A percentile compares a stretch with the other conserved stretches of the same genome.
These are phyloP conservation scores for Crax fasciolata DNA, from an alignment of 2,797 vertebrate species.

Conservation along the genomic window DNA sequence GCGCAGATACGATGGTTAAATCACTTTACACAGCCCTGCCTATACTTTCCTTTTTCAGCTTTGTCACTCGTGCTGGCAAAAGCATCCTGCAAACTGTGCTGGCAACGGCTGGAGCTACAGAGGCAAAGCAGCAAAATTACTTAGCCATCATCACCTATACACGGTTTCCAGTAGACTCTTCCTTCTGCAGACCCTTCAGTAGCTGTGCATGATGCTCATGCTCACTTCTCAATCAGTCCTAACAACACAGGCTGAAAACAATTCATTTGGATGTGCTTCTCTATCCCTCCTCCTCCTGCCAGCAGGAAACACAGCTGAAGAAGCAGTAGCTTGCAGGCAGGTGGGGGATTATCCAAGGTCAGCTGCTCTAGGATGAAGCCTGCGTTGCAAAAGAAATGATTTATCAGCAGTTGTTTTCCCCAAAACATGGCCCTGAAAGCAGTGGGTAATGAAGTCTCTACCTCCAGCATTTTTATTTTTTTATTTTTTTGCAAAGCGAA, in stretches of 20 bases:
- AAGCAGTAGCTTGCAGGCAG: not conserved
- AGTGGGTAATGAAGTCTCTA: not conserved
- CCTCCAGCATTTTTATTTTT: not conserved
- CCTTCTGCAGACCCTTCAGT: not conserved
- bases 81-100: accelerated
- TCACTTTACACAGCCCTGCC: not conserved
- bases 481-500: not conserved
- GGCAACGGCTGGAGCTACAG: accelerated
- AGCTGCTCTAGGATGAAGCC: not conserved
- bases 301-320: not conserved
- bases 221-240: not conserved
- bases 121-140: not conserved
- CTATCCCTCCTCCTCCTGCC: not conserved
- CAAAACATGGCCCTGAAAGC: not conserved
- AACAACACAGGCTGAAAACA: not conserved
- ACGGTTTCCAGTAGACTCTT: not conserved
- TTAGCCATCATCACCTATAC: not conserved
- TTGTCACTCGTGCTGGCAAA: not conserved
- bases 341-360: not conserved
- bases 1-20: not conserved
- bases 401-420: not conserved
- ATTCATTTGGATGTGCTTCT: not conserved
- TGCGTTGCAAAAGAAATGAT: not conserved
- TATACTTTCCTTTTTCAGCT: not conserved
- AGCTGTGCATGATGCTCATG: not conserved